Percentiles rank a stretch among this genome's conserved stretches.
Conservation (phyloP, 2,797 vertebrate genomes). For the Chlorospingus semifuscus region DNA sequence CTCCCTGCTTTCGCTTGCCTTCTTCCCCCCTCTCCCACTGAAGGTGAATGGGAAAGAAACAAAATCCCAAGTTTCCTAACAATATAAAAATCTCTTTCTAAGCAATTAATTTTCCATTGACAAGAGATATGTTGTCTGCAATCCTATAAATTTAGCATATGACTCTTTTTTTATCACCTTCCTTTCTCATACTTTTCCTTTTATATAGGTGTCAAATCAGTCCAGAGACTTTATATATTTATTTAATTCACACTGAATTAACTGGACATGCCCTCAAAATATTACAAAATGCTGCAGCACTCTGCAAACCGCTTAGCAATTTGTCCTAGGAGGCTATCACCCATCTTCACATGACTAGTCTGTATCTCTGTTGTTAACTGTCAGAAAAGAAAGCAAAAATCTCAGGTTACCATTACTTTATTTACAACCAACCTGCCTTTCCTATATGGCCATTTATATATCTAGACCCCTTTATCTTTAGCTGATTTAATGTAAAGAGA, state of each 20-base stretch:
- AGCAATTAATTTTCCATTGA: neutral
- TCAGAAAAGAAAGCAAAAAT: neutral
- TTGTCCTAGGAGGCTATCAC: neutral
- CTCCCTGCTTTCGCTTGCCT: neutral
- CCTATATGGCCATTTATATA: neutral
- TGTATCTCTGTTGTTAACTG: neutral
- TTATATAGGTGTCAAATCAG: neutral
- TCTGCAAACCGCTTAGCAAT: neutral
- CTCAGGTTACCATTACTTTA: neutral
- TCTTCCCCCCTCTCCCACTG: neutral
- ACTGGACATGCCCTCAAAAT: neutral
- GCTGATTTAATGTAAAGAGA: neutral
- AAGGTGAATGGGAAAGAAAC: neutral
- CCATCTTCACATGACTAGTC: neutral
- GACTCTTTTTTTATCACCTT: neutral
- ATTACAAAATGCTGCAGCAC: neutral
- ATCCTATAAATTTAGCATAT: neutral
- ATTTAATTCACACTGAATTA: neutral
- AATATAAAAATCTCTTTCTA: neutral
- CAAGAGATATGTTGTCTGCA: neutral
- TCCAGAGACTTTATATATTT: neutral
- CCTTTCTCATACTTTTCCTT: neutral
- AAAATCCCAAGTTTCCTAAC: neutral
- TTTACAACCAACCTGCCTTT: neutral
- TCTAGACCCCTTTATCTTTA: neutral